Evolutionary conservation across 2,888 invertebrate genomes (phyloP), one percentile per base, ranked within the genome.

Genomic region (Chrysotoxum bicinctum): DNA sequence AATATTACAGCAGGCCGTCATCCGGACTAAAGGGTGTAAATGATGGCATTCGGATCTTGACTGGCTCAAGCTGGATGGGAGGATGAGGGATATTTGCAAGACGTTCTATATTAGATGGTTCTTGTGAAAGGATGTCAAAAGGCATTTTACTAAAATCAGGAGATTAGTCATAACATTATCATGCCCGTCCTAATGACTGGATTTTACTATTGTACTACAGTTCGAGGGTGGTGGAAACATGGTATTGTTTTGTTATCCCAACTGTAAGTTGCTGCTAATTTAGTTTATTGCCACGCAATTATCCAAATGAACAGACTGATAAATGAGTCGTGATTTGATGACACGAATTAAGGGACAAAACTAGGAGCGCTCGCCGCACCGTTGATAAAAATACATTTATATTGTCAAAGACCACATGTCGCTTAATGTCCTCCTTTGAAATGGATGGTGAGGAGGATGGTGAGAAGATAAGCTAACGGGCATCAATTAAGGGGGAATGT

Each of bases 271-370:
- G 89, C 90, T 90, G 89, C 90, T 91, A 91, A 91, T 91, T 91
- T 90, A 89, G 89, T 90, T 91, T 90, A 91, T 91, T 90, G 90
- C 90, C 89, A 89, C 89, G 89, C 91, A 91, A 91, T 91, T 91
- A 91, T 91, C 91, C 91, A 91, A 90, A 89, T 89, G 91, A 91
- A 91, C 89, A 90, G 89, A 88, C 91, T 90, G 91, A 90, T 91
- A 91, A 91, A 91, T 91, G 91, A 90, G 89, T 87, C 77, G 74
- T 84, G 84, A 84, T 78, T 78, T 84, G 84, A 84, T 62, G 78
- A 79, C 76, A 69, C 72, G 19, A 52, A 72, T 45, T 60, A 60
- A 52, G 73, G 73, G 60, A 85, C 85, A 43, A 66, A 52, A 72
- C 64, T 70, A 40, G 32, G 45, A 21, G 64, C 23, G 14, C 21